These are phyloP conservation scores for Tympanuchus pallidicinctus DNA, from an alignment of 2,113 vertebrate species.

Conservation along the genomic window DNA sequence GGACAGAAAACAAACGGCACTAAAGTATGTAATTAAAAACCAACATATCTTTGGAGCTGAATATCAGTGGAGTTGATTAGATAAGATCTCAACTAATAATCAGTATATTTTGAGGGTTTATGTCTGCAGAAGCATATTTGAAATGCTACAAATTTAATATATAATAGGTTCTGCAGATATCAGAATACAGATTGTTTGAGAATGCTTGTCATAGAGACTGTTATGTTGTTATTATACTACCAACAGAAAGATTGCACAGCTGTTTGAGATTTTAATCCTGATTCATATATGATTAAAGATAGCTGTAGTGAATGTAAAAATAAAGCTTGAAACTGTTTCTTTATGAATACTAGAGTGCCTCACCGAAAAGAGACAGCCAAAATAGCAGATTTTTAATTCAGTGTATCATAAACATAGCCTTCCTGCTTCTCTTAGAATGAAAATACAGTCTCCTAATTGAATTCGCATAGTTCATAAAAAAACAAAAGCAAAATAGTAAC, in stretches of 20 bases:
- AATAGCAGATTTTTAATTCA: neutral
- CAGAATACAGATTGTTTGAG: constrained; percentile 16
- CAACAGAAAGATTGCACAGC: constrained; percentile 20
- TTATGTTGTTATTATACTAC: neutral
- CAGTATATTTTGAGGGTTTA: neutral
- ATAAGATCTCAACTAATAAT: neutral
- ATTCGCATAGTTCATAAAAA: constrained; percentile 7
- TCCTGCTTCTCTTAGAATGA: constrained; percentile 33
- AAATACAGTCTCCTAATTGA: constrained; percentile 35
- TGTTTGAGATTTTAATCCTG: constrained; percentile 13
- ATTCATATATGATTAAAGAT: constrained; percentile 16
- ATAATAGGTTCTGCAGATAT: constrained; percentile 11
- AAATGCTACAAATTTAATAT: neutral
- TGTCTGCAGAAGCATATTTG: neutral
- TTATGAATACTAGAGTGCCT: neutral
- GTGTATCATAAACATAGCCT: neutral
- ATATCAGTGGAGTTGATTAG: neutral
- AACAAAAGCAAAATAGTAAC: neutral
- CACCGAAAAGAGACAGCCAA: neutral
- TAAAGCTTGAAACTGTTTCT: neutral
- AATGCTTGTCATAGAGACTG: constrained; percentile 13
- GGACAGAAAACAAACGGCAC: constrained; percentile 33
- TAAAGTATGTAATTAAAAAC: neutral
- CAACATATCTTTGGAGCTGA: neutral
- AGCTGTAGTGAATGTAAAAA: neutral